Conservation (phyloP, 1,140 invertebrate species). For the Drusus annulatus region DNA sequence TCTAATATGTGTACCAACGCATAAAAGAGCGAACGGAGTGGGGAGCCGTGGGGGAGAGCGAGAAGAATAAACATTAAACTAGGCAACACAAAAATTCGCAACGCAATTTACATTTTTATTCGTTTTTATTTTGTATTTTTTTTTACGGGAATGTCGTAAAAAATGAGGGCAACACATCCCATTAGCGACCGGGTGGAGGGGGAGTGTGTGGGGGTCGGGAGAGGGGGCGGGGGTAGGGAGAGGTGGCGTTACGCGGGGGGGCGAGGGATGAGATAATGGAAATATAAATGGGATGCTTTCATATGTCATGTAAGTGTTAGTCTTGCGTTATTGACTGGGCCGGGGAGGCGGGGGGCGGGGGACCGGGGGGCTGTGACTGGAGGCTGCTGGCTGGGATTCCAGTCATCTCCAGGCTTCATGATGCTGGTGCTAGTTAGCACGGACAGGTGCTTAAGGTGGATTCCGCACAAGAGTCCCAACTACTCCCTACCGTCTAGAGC, state of each 20-base stretch:
- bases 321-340: conserved; percentile 54
- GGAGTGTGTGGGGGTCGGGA: background rate
- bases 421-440: too few species aligned
- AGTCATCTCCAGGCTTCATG: too few species aligned
- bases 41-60: conserved; percentile 43
- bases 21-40: conserved; percentile 54
- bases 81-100: conserved; percentile 60
- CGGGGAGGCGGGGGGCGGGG: background rate
- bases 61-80: conserved; percentile 60
- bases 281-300: conserved; percentile 59
- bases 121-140: conserved; percentile 60
- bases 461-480: too few species aligned
- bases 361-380: background rate
- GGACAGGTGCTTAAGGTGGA: too few species aligned
- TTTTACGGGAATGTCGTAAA: conserved; percentile 60
- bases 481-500: too few species aligned
- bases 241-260: background rate
- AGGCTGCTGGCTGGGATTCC: too few species aligned
- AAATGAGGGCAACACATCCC: conserved; percentile 60
- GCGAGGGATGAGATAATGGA: conserved; percentile 55
- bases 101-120: conserved; percentile 60
- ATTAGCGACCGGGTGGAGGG: conserved; percentile 54
- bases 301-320: conserved; percentile 57
- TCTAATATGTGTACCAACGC: conserved; percentile 57
- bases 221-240: background rate